Evolutionary conservation across 2,797 vertebrate species (phyloP), one percentile per base, ranked within the genome.

Genomic region (Epinephelus coioides): DNA sequence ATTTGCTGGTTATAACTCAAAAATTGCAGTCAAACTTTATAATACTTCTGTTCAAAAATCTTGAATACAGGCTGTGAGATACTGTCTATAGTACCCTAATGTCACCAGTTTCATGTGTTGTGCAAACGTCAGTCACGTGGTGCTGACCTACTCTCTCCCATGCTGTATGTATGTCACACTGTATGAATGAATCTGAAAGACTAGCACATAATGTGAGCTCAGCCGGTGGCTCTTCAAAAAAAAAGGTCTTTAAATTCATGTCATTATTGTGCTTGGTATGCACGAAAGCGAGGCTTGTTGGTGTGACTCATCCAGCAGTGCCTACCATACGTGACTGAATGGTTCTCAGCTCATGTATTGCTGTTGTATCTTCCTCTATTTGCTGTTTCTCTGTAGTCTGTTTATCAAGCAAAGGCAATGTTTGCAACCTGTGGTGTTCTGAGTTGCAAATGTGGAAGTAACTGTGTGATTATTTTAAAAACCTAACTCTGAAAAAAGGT

Each of bases 241-340:
- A 54, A 65, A 66, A 27, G 25, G 30, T 71, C 51, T 79, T 82
- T 59, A 74, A 81, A 85, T 83, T 21, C 63, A 68, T 82, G 68
- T 57, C 65, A 81, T 82, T 65, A 78, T 74, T 74, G 63, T 76
- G 63, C 6, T 84, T 79, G 43, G 51, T 79, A 84, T 80, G 78
- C 77, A 38, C 76, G 73, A 67, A 68, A 57, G 68, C 19, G 38
- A 47, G 67, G 64, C 73, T 44, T 67, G 49, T 63, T 54, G 63
- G 51, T 49, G 56, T 84, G 84, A 83, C 59, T 86, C 78, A 86
- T 59, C 59, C 68, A 76, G 78, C 56, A 21, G 43, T 40, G 53
- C 38, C 62, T 64, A 23, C 53, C 75, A 68, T 72, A 70, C 76
- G 6, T 83, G 78, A 79, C 66, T 69, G 30, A 49, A 59, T 49